These are phyloP conservation scores for Coccyzus lansbergi DNA, from an alignment of 2,797 vertebrate species.

Conservation along the genomic window DNA sequence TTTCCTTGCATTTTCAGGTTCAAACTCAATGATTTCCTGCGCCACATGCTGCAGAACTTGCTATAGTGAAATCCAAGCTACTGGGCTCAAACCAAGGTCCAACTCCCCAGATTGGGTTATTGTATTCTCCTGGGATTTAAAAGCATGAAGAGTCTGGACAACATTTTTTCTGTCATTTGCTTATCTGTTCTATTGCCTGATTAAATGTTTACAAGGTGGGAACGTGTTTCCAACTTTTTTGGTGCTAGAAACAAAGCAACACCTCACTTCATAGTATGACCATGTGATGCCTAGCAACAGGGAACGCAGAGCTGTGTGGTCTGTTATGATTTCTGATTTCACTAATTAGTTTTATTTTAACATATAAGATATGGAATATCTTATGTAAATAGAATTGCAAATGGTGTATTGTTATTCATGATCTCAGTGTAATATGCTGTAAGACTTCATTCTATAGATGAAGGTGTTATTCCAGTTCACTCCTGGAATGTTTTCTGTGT, in stretches of 20 bases:
- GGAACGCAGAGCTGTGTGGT: not conserved
- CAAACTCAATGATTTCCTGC: not conserved
- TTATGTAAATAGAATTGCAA: conserved; percentile 23
- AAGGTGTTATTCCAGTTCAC: not conserved
- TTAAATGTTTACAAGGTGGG: not conserved
- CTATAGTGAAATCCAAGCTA: not conserved
- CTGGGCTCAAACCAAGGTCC: not conserved
- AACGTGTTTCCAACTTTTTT: not conserved
- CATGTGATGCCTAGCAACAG: conserved; percentile 18
- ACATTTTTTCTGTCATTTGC: not conserved
- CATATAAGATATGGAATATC: not conserved
- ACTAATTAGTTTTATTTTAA: conserved; percentile 32
- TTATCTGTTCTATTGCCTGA: not conserved
- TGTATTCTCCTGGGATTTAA: not conserved
- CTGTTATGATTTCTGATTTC: not conserved
- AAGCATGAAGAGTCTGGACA: not conserved
- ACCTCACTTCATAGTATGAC: not conserved
- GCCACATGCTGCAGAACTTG: not conserved
- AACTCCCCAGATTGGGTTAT: not conserved
- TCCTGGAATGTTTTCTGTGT: not conserved
- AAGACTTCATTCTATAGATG: not conserved
- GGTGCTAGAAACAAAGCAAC: not conserved
- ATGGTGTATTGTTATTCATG: not conserved
- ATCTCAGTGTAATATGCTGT: not conserved
- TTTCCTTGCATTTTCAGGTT: not conserved